phyloP scores from a whole-genome alignment of 2,888 invertebrate genomes.

The Actias luna region DNA sequence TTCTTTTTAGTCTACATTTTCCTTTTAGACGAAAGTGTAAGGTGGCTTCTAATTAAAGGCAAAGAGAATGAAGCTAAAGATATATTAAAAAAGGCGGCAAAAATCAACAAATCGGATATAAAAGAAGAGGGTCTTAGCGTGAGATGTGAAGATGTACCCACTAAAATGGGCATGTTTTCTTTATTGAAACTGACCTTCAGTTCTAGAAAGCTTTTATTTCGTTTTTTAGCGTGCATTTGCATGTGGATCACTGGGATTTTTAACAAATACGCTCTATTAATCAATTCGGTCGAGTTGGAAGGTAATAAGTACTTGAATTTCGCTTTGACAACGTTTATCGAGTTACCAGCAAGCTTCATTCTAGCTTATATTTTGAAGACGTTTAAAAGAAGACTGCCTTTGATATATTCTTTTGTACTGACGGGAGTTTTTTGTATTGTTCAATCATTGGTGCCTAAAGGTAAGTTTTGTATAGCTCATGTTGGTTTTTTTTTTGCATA shows the following conservation, averaged over 20 bases:
- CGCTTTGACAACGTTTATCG: slow-evolving; percentile 79
- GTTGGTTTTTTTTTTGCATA: no score
- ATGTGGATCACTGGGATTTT: slow-evolving; percentile 43
- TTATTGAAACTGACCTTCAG: slow-evolving; percentile 31
- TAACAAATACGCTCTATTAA: slow-evolving; percentile 83
- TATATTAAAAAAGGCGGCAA: slow-evolving; percentile 81
- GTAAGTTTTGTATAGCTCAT: slow-evolving; percentile 19
- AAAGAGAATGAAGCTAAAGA: slow-evolving; percentile 81
- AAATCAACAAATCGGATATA: slow-evolving; percentile 39
- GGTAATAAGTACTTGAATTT: slow-evolving; percentile 88
- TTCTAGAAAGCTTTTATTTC: slow-evolving; percentile 33
- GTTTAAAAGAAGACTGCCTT: slow-evolving; percentile 72
- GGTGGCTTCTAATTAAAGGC: slow-evolving; percentile 86
- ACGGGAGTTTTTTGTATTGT: slow-evolving; percentile 30
- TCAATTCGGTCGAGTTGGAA: slow-evolving; percentile 85
- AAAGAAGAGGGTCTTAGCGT: slow-evolving; percentile 29
- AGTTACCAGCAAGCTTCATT: slow-evolving; percentile 78
- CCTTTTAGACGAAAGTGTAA: slow-evolving; percentile 84
- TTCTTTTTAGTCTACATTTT: slow-evolving; percentile 83
- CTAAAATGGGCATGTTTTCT: background rate
- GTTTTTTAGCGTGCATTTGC: slow-evolving; percentile 37
- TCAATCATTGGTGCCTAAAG: slow-evolving; percentile 35
- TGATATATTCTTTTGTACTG: slow-evolving; percentile 39
- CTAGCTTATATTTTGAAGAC: slow-evolving; percentile 75
- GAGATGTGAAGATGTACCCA: slow-evolving; percentile 12